These are phyloP conservation scores for Notarius quadriscutis DNA, from an alignment of 2,113 vertebrate species.

Conservation along the genomic window DNA sequence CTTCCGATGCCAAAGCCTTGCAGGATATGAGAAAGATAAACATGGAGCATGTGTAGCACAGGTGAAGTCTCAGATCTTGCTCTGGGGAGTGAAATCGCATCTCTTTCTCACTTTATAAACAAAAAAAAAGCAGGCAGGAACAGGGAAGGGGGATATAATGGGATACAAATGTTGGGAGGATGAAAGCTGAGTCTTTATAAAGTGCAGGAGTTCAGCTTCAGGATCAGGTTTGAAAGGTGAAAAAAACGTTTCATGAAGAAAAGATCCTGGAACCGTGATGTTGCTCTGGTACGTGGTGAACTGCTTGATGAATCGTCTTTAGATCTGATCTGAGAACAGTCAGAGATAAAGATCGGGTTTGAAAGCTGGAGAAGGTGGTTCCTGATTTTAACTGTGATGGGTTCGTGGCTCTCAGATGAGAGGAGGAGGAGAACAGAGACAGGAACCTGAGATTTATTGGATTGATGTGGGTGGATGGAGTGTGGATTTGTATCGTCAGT, in stretches of 20 bases:
- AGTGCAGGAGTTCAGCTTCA: constrained; percentile 1
- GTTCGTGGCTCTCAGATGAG: not conserved
- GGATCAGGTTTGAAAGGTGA: constrained; percentile 12
- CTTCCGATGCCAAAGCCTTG: not conserved
- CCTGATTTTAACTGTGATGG: not conserved
- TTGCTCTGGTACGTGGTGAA: not conserved
- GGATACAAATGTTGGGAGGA: constrained; percentile 50
- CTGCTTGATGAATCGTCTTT: not conserved
- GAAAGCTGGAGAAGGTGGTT: not conserved
- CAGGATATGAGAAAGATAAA: not conserved
- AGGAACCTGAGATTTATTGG: not conserved
- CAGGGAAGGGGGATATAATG: constrained; percentile 13
- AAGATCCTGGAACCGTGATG: not conserved
- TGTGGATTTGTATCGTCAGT: not conserved
- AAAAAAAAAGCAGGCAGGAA: not conserved
- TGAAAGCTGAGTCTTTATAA: constrained; percentile 44
- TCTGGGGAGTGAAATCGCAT: not conserved
- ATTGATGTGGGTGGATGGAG: not conserved
- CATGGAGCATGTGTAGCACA: not conserved
- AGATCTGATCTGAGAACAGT: not conserved
- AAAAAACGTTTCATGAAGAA: not conserved
- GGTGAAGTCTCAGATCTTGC: not conserved
- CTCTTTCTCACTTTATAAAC: not conserved
- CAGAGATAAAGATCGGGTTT: not conserved
- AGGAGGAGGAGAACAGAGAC: not conserved